Evolutionary conservation across 1,140 invertebrate species (phyloP), one percentile per base, ranked within the genome.

Genomic region (Teleopsis dalmanni): DNA sequence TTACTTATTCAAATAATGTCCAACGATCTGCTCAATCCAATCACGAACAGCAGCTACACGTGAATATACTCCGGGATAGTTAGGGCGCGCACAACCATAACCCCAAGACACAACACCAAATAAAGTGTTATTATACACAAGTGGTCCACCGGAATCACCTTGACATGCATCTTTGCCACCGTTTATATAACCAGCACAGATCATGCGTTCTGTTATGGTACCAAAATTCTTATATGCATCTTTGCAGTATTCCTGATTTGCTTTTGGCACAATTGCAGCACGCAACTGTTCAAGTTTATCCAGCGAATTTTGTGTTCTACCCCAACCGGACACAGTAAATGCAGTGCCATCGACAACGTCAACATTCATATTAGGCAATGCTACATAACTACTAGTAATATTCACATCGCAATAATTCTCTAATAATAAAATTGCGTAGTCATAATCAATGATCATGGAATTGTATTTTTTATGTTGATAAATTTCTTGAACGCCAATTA

Each of bases 91-190:
- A 59, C 81, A 82, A 13, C 76, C 72, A 29, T 76, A 76, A 3
- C 76, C 76, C 75, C 75, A 83, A 0, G 79, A 81, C 1, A 81
- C 77, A 13, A 84, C 72, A 23, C 82, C 82, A 43, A 70, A 70
- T 0, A 73, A 52, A 7, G 60, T 51, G 10, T 46, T 52, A 1
- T 72, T 61, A 7, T 58, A 22, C 14, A 60, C 55, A 13, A 74
- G 31, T 0, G 74, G 74, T 3, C 75, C 73, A 40, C 74, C 75
- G 0, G 72, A 74, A 42, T 76, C 75, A 4, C 74, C 83, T 65
- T 82, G 80, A 51, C 85, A 87, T 3, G 84, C 79, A 58, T 87
- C 84, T 57, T 76, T 81, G 14, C 79, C 78, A 3, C 83, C 84
- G 43, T 80, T 73, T n/a, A n/a, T n/a, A n/a, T n/a, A n/a, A 4